Percentiles rank a stretch among this genome's conserved stretches.
Conservation (phyloP, 2,888 invertebrate genomes). For the Oscheius sp. region DNA sequence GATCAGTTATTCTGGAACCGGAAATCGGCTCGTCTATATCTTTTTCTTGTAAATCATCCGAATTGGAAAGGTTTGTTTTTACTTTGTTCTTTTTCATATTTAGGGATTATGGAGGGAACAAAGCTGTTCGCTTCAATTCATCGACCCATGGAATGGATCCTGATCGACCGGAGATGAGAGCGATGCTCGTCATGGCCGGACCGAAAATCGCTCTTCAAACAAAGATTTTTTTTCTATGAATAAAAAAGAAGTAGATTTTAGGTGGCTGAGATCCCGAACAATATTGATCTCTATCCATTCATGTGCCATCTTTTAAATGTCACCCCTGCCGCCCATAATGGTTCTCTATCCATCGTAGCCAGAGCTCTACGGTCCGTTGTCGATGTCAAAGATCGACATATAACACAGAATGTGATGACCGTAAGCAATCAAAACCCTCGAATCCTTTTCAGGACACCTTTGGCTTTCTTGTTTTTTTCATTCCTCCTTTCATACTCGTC, state of each 20-base stretch:
- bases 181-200: slow-evolving; percentile 57
- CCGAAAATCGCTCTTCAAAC: slow-evolving; percentile 75
- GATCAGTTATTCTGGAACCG: slow-evolving; percentile 73
- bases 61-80: slow-evolving; percentile 36
- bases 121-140: slow-evolving; percentile 42
- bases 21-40: slow-evolving; percentile 49
- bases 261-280: slow-evolving; percentile 75
- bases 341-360: slow-evolving; percentile 52
- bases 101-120: slow-evolving; percentile 37
- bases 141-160: slow-evolving; percentile 56
- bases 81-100: neutral
- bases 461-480: slow-evolving; percentile 47
- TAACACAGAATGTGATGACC: slow-evolving; percentile 38
- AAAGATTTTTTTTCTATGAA: neutral
- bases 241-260: slow-evolving; percentile 24
- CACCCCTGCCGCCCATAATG: slow-evolving; percentile 72
- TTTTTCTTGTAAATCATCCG: slow-evolving; percentile 40
- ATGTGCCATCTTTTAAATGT: slow-evolving; percentile 77
- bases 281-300: slow-evolving; percentile 78
- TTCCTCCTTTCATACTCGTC: slow-evolving; percentile 51
- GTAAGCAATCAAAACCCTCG: slow-evolving; percentile 23
- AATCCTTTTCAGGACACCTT: slow-evolving; percentile 43
- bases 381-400: neutral
- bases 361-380: slow-evolving; percentile 32
- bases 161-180: slow-evolving; percentile 49